Base-by-base conservation (phyloP, 2,888 invertebrate species). In the Alentia gelatinosa region DNA sequence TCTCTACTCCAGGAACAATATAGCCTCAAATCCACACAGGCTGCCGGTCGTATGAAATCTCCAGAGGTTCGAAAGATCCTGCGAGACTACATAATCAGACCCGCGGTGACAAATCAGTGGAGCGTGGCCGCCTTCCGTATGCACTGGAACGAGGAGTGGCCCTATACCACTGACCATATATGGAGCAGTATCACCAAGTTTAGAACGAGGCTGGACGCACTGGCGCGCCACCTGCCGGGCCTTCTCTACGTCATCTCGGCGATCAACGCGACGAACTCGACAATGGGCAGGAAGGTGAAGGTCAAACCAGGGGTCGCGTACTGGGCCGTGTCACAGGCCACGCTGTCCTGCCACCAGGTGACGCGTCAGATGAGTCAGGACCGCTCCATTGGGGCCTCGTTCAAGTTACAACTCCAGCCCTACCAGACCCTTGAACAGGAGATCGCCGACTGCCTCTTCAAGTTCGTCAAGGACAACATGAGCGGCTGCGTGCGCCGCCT, bases 381-480 rank as follows among this genome's bases (percentile, higher is more conserved):
- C 26, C 35, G 39, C 30, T 33, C 79, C 0, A 30, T 86, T 7
- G 86, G 47, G 3, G 42, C 86, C 26, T 26, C 1, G n/a, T 26
- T 86, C 15, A 86, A 86, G 30, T 0, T 86, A 5, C 1, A 19
- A 1, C 86, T 86, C 9, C 86, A 86, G 42, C 86, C 86, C 7
- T 86, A 26, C 86, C 86, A 86, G 50, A 47, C 12, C 1, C 47
- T 47, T 12, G 47, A 86, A 30, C 3, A 47, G 86, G 47, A 86
- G 7, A 12, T 86, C 4, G 26, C 30, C 47, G 26, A n/a, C 30
- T 1, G 1, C 12, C 50, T 86, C n/a, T 86, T 26, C 30, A 23
- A 1, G 19, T 12, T 15, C 9, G 47, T 86, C 15, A 86, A 86
- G 30, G 86, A 86, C 47, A 86, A 86, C 50, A 86, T 86, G 86